phyloP scores from a whole-genome alignment of 2,113 vertebrate species.

The Tauraco erythrolophus region DNA sequence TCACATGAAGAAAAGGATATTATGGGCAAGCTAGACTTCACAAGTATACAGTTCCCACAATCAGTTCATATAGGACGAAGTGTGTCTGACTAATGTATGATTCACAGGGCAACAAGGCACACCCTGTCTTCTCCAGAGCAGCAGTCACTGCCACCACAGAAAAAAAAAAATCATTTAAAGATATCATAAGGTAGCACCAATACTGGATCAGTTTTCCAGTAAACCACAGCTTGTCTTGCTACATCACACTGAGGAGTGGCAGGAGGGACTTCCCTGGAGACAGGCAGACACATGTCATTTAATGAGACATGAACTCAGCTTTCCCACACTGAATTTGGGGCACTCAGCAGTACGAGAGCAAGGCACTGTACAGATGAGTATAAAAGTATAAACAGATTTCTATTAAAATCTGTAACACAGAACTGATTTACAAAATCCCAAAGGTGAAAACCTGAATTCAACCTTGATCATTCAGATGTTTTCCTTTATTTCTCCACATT shows the following conservation, averaged over 20 bases:
- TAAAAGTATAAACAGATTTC: neutral
- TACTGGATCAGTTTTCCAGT: neutral
- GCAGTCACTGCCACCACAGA: neutral
- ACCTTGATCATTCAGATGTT: neutral
- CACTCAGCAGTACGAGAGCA: neutral
- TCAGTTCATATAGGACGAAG: neutral
- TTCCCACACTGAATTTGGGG: neutral
- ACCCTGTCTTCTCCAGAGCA: neutral
- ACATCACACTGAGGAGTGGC: neutral
- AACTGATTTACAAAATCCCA: neutral
- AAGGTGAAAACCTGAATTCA: neutral
- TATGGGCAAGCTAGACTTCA: neutral
- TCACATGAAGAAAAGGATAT: neutral
- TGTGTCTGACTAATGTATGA: conserved; percentile 41
- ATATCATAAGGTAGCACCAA: neutral
- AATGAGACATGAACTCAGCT: neutral
- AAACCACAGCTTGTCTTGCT: neutral
- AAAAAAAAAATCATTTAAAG: neutral
- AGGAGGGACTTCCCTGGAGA: neutral
- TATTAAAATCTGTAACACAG: neutral
- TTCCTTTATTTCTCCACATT: neutral
- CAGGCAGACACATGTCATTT: neutral
- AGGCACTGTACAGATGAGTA: neutral
- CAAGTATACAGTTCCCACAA: neutral
- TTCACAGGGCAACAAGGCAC: conserved; percentile 18